Percentiles rank a stretch among this genome's conserved stretches.
Evolutionary conservation across 2,797 vertebrate genomes (phyloP).

Genomic region (Xenentodon cancila): DNA sequence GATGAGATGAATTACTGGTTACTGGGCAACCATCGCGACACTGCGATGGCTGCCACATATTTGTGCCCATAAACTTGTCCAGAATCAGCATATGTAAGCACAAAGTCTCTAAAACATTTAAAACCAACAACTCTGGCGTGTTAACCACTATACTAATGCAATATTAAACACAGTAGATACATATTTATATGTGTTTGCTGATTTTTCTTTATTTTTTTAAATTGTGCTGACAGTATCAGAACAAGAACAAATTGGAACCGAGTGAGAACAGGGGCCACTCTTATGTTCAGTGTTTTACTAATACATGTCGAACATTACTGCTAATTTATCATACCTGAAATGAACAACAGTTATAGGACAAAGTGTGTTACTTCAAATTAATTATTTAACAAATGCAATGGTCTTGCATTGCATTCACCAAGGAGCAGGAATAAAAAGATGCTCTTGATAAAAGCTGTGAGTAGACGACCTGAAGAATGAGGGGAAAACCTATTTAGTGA

Average conservation of each 20-base stretch:
- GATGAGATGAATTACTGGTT: constrained; percentile 29
- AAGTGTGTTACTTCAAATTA: no score
- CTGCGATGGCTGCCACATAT: constrained; percentile 20
- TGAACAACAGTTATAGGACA: no score
- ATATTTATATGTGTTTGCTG: background rate
- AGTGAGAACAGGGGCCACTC: no score
- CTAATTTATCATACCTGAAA: no score
- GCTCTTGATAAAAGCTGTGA: constrained; percentile 29
- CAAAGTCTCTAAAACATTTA: no score
- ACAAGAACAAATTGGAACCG: no score
- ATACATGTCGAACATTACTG: no score
- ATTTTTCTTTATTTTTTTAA: background rate
- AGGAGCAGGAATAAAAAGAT: constrained; percentile 15
- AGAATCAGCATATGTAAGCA: constrained; percentile 18
- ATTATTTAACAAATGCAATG: no score
- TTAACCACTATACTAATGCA: no score
- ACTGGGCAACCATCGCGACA: constrained; percentile 44
- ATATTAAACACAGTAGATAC: background rate
- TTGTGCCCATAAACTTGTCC: constrained; percentile 26
- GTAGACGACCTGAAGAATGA: constrained; percentile 19
- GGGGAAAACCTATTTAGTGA: constrained; percentile 29
- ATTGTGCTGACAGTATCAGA: background rate
- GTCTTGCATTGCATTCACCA: constrained; percentile 2
- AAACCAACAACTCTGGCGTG: no score
- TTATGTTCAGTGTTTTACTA: no score